A percentile compares a stretch with the other conserved stretches of the same genome.
Conservation (phyloP, 2,113 vertebrate species). For the Isurus oxyrinchus region DNA sequence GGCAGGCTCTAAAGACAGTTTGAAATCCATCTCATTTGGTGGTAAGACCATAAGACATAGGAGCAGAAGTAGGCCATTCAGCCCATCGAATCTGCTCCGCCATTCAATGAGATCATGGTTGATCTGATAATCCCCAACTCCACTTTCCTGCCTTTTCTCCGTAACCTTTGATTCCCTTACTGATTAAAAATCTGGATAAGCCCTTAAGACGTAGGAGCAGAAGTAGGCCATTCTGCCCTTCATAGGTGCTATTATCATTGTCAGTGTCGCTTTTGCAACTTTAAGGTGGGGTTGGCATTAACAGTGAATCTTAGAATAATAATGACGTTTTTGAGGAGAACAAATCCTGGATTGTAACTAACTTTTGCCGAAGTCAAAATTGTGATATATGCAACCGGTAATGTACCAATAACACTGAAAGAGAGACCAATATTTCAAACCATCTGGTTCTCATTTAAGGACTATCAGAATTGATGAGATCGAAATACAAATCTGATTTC, state of each 20-base stretch:
- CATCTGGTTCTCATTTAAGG: neutral
- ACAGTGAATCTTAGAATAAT: neutral
- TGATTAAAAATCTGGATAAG: too few relatives aligned
- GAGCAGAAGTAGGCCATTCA: too few relatives aligned
- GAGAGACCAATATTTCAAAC: neutral
- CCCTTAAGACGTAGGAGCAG: too few relatives aligned
- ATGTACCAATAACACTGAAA: neutral
- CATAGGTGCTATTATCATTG: neutral
- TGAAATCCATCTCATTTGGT: neutral
- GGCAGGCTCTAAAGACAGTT: neutral
- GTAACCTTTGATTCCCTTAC: too few relatives aligned
- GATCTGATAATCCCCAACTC: too few relatives aligned
- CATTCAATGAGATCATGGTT: too few relatives aligned
- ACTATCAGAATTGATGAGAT: conserved; percentile 5
- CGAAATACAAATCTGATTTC: neutral
- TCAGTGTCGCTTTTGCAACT: neutral
- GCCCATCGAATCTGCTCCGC: too few relatives aligned
- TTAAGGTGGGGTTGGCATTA: neutral
- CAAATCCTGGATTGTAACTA: neutral
- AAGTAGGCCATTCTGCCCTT: too few relatives aligned
- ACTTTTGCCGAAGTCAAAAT: neutral
- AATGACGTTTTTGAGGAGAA: neutral
- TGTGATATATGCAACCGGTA: neutral
- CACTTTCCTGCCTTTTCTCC: too few relatives aligned
- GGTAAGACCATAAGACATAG: too few relatives aligned